Evolutionary conservation across 2,113 vertebrate genomes (phyloP).

Genomic region (Nothocercus nigrocapillus): DNA sequence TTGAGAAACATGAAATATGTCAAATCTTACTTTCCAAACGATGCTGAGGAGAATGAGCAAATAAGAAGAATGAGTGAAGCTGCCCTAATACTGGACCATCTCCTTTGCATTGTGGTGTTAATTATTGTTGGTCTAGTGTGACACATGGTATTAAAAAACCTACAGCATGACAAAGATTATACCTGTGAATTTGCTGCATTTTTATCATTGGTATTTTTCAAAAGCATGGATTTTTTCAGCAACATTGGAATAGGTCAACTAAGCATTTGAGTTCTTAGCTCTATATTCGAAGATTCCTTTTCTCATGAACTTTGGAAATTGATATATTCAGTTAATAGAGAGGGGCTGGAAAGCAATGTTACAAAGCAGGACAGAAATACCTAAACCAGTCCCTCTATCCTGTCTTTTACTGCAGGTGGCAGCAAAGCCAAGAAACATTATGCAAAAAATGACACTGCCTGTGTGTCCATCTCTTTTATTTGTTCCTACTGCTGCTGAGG

Average conservation of each 20-base stretch:
- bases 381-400: neutral
- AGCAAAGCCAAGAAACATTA: constrained; percentile 50
- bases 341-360: neutral
- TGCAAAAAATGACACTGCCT: neutral
- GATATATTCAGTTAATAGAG: neutral
- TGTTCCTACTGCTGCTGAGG: neutral
- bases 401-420: constrained; percentile 54
- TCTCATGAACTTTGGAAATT: neutral
- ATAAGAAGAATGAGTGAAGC: neutral
- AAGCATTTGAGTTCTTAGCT: neutral
- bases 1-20: neutral
- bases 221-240: neutral
- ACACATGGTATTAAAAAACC: fast-evolving
- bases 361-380: neutral
- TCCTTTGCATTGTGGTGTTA: neutral
- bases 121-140: neutral
- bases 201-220: neutral
- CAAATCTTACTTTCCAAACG: neutral
- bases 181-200: fast-evolving
- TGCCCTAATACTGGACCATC: neutral
- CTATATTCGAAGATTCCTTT: neutral
- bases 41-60: neutral
- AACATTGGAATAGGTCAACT: neutral
- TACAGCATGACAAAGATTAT: neutral
- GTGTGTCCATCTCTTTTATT: neutral